Evolutionary conservation across 2,113 vertebrate species (phyloP).

Genomic region (Elgaria multicarinata): DNA sequence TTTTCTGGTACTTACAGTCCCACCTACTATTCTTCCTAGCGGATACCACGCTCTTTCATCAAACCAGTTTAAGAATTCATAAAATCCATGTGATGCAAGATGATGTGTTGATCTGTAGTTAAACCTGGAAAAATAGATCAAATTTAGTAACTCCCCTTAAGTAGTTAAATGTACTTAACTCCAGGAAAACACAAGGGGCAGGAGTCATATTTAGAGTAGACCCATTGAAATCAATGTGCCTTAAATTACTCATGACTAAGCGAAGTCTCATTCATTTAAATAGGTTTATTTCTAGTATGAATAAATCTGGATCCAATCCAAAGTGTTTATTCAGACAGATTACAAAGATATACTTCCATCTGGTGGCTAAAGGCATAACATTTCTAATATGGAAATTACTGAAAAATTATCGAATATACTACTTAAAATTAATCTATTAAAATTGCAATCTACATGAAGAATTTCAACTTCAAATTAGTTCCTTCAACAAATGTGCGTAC

Average conservation of each 20-base stretch:
- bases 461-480: not conserved
- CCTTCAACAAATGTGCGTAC: not conserved
- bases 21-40: constrained; percentile 97
- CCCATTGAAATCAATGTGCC: too few species aligned
- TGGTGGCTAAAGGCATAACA: not conserved
- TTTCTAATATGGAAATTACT: not conserved
- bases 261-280: too few species aligned
- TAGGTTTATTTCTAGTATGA: too few species aligned
- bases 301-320: too few species aligned
- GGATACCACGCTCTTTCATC: constrained; percentile 99
- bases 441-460: not conserved
- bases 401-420: too few species aligned
- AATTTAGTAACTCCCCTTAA: not conserved
- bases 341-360: not conserved
- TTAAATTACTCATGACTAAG: too few species aligned
- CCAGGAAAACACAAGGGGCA: not conserved
- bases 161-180: not conserved
- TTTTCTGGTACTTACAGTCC: constrained; percentile 89
- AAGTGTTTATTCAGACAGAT: not conserved
- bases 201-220: too few species aligned
- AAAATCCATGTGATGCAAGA: constrained; percentile 98
- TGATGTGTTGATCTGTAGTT: constrained; percentile 99
- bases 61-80: constrained; percentile 99
- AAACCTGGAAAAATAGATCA: constrained; percentile 85
- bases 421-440: too few species aligned